Evolutionary conservation across 2,888 invertebrate genomes (phyloP), one percentile per base, ranked within the genome.

Genomic region (Melikaiella ostensackeni): DNA sequence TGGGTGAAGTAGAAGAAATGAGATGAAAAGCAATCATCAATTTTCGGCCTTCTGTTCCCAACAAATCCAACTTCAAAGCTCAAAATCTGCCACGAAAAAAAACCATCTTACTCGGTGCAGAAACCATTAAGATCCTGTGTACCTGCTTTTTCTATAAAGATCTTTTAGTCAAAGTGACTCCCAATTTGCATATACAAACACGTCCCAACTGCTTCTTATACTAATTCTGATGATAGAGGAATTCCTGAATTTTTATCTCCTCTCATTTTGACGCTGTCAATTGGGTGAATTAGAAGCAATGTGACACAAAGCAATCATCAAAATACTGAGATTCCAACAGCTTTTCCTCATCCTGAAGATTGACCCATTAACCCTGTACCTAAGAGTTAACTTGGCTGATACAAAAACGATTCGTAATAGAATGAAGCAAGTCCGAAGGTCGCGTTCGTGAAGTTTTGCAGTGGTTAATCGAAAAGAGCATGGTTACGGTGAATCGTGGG

Each of bases 361-460:
- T 59, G 59, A 16, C 27, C 59, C 27, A 24, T 16, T 59, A 27
- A 59, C 7, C 13, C 13, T 1, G 4, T 57, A 24, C 6, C 27
- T 16, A 21, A 24, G 13, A 27, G 27, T 59, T 59, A 6, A 21
- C 11, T 38, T 13, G 24, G 5, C 57, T 50, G 4, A 24, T 13
- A 57, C 6, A 57, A 27, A 9, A 59, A 27, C 13, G 21, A 59
- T 27, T 59, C 2, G 16, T 13, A 59, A 21, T 27, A 30, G 62
- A 62, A 62, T 7, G 62, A 63, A 46, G 30, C 46, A 55, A 64
- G 64, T 77, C 74, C n/a, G 70, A 75, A 63, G 75, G 38, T 75
- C 76, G 70, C 76, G 64, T 21, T 27, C 7, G 46, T 33, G 30
- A 30, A 74, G n/a, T 50, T 46, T 19, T 9, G 13, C 13, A 50